Percentiles rank a stretch among this genome's conserved stretches.
Evolutionary conservation across 1,140 invertebrate genomes (phyloP).

Genomic region (Drosophila kepulauana): DNA sequence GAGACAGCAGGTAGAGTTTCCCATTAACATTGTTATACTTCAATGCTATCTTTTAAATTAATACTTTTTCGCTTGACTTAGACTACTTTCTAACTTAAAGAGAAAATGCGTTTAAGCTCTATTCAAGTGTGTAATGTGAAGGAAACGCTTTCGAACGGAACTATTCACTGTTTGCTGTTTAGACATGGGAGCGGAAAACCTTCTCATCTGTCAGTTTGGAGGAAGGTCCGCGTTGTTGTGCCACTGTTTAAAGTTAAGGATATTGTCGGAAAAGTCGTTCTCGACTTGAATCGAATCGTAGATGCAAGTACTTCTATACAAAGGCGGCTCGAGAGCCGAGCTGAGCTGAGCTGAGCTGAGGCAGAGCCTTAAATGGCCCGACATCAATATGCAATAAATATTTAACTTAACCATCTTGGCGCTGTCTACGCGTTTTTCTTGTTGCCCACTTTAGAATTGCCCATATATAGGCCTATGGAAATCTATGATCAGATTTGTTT

Average conservation of each 20-base stretch:
- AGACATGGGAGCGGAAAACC: constrained; percentile 27
- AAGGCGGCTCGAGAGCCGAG: constrained; percentile 56
- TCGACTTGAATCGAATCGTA: constrained; percentile 14
- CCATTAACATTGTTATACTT: too few relatives aligned
- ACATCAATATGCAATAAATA: constrained; percentile 83
- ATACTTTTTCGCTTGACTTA: background rate
- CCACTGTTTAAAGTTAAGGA: constrained; percentile 26
- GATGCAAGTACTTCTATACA: constrained; percentile 52
- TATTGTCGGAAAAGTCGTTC: constrained; percentile 35
- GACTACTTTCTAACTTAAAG: background rate
- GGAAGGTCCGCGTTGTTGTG: constrained; percentile 9
- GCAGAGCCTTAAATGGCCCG: constrained; percentile 71
- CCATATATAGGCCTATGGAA: constrained; percentile 72
- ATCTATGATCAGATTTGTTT: constrained; percentile 61
- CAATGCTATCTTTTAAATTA: background rate
- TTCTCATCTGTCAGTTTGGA: constrained; percentile 3
- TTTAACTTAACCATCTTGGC: constrained; percentile 77
- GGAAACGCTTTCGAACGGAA: constrained; percentile 1
- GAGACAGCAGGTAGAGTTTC: too few relatives aligned
- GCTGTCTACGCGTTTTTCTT: constrained; percentile 66
- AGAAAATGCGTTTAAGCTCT: background rate
- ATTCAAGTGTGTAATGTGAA: background rate
- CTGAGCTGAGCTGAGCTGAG: too few relatives aligned
- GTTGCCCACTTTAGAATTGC: constrained; percentile 51
- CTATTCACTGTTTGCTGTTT: background rate